Base-by-base conservation (phyloP, 2,888 invertebrate genomes). In the Nowickia ferox region DNA sequence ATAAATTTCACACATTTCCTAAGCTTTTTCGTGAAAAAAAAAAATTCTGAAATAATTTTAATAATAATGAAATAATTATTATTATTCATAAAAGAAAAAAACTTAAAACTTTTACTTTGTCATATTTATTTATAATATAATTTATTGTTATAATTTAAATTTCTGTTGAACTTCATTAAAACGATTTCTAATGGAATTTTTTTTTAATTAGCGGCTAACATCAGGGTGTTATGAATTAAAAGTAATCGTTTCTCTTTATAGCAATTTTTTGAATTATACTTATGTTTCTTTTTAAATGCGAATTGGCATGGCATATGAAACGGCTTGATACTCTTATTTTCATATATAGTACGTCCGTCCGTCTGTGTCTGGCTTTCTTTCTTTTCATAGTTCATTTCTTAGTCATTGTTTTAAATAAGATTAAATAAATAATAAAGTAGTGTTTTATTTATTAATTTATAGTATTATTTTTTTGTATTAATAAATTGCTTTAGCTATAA, bases 401-500 rank as follows among this genome's bases (percentile, higher is more conserved):
- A 69, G 69, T 78, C 78, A 77, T 59, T 68, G 59, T 68, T 48
- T 66, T 59, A 48, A 30, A 57, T 55, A 38, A 40, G 59, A 68
- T 68, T 77, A 68, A 68, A 22, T 30, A 22, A 19, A 9, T 51
- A 59, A 61, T 57, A 72, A 59, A 22, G 38, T 42, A 40, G 38
- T 57, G 8, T 68, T 59, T 69, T 51, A 44, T 77, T 74, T 30
- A 65, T 76, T 66, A 30, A 57, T 69, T 59, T 59, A 59, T 69
- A 30, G 30, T 48, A 59, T 17, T 57, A n/a, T 19, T 19, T 57
- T 63, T 66, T 51, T 61, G 59, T 19, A 22, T 77, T 59, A 48
- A 69, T 65, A 76, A 82, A 69, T 71, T 69, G 61, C 61, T 69
- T 55, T 76, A 30, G 46, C 55, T 76, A 46, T 55, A 63, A 59